A percentile compares a stretch with the other conserved stretches of the same genome.
Conservation (phyloP, 2,888 invertebrate species). For the Troilus luridus region DNA sequence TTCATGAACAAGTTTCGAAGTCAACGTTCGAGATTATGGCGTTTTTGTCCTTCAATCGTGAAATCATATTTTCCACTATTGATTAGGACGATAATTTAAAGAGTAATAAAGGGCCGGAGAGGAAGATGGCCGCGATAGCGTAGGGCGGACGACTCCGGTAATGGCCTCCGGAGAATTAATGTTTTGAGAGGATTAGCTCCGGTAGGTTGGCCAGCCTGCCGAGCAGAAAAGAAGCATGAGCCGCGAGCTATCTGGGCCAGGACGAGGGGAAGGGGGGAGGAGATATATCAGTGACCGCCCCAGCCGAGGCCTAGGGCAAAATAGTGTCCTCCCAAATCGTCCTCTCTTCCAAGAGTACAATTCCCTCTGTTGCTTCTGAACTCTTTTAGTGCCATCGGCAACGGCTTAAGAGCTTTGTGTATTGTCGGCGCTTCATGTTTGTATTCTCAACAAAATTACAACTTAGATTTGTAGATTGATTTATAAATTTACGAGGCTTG, state of each 20-base stretch:
- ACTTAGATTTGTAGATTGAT: too few relatives aligned
- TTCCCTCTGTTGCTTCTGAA: not conserved
- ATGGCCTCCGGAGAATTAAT: constrained; percentile 39
- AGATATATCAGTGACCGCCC: constrained; percentile 15
- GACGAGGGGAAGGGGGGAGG: not conserved
- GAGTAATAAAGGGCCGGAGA: not conserved
- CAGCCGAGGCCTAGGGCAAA: not conserved
- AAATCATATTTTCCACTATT: not conserved
- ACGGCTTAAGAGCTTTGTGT: not conserved
- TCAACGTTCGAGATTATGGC: not conserved
- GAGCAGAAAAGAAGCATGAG: constrained; percentile 44
- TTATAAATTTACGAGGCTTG: too few relatives aligned
- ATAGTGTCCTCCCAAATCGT: not conserved
- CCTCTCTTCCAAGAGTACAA: not conserved
- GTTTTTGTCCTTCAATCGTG: not conserved
- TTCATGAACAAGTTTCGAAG: not conserved
- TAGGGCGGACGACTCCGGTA: not conserved
- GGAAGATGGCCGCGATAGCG: constrained; percentile 41
- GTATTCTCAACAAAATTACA: too few relatives aligned
- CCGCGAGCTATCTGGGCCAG: constrained; percentile 9
- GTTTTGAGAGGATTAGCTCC: constrained; percentile 44
- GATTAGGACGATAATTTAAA: not conserved
- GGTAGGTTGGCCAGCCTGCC: not conserved
- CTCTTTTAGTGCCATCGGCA: not conserved
- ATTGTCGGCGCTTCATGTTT: not conserved